Evolutionary conservation across 2,797 vertebrate species (phyloP).

Genomic region (Micrastur ruficollis): DNA sequence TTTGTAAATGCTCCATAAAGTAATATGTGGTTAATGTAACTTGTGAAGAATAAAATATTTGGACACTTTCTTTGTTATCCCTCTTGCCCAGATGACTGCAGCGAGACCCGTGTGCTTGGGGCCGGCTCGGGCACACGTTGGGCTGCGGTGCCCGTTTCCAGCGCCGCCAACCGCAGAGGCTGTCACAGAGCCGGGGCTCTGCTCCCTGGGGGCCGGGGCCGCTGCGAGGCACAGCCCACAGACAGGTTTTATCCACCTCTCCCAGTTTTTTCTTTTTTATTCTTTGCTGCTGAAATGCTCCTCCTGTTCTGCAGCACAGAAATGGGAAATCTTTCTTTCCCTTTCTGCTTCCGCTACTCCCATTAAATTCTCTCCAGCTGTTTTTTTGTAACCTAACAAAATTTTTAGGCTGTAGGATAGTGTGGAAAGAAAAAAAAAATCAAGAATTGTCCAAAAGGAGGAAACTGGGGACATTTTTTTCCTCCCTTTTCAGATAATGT

Average conservation of each 20-base stretch:
- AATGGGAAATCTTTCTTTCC: fast-evolving
- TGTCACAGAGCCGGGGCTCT: fast-evolving
- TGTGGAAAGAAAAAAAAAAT: not conserved
- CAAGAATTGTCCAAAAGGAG: not conserved
- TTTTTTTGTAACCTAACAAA: fast-evolving
- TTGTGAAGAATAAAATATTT: conserved; percentile 61
- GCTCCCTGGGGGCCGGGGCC: fast-evolving
- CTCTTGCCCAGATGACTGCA: not conserved
- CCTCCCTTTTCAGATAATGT: fast-evolving
- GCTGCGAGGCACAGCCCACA: fast-evolving
- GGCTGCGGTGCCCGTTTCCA: not conserved
- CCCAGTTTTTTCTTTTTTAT: fast-evolving
- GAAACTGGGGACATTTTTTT: fast-evolving
- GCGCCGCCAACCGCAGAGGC: fast-evolving
- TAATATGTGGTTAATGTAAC: conserved; percentile 25
- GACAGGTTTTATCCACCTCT: fast-evolving
- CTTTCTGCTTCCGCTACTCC: not conserved
- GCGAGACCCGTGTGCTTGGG: not conserved
- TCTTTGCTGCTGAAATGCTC: not conserved
- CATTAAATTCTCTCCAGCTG: too few species aligned
- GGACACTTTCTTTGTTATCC: conserved; percentile 15
- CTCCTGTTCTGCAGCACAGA: not conserved
- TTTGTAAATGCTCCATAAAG: not conserved
- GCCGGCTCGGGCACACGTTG: fast-evolving
- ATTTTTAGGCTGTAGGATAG: not conserved